Evolutionary conservation across 2,797 vertebrate genomes (phyloP), one percentile per base, ranked within the genome.

Genomic region (Dermochelys coriacea): DNA sequence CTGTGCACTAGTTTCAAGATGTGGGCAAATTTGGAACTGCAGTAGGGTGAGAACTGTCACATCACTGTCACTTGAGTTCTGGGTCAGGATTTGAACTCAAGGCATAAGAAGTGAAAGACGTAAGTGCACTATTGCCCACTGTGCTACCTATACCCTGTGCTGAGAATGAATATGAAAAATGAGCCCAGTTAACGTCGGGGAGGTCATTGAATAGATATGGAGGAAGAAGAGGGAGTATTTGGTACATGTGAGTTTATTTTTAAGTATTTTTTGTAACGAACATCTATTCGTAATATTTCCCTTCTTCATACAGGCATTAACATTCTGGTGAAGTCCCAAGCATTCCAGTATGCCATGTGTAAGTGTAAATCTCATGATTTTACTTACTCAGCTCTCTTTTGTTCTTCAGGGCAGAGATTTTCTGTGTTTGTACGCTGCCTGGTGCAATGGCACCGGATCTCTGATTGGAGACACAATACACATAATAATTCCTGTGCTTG

Each of bases 331-430:
- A 99, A 99, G 96, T 99, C 99, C 87, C 99, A 97, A 55, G 98
- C 98, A 94, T 99, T 99, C 98, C 99, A 99, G 74, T 99, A 99
- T 95, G 95, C 98, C 86, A 99, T 99, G 99, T 99, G 99, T 99
- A 98, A 99, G 99, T 99, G 88, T 49, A 49, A 19, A 49, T 34
- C 23, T 41, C 14, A 37, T 45, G 3, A 41, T 23, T 12, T 50
- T 64, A 27, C 54, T 47, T 90, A 54, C 52, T 64, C 14, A 10
- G 12, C 79, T 75, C 75, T 74, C 52, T 37, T 37, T 12, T 6
- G 7, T 52, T 2, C 0, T 1, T 0, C 12, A 54, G 12, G 3
- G 23, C 78, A 79, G 89, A 1, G 14, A 3, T 18, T 59, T 89
- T 88, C 2, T 91, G n/a, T 68, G 64, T 49, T 57, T 16, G 37